A percentile compares a stretch with the other conserved stretches of the same genome.
phyloP scores from a whole-genome alignment of 2,113 vertebrate species.

The Anarhynchus alexandrinus region DNA sequence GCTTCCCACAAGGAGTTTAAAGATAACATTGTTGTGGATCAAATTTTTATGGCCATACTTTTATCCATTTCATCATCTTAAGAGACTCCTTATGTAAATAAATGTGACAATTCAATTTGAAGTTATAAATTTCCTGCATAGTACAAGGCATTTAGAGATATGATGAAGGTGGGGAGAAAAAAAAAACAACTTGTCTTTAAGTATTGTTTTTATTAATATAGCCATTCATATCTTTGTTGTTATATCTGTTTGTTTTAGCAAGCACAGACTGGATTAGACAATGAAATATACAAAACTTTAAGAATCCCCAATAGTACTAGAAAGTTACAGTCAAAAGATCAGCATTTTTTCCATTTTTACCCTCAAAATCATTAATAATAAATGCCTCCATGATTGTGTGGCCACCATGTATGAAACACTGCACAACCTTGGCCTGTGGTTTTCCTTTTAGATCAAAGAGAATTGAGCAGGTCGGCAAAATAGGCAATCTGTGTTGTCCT shows the following conservation, averaged over 20 bases:
- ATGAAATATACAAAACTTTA: background rate
- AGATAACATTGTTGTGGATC: background rate
- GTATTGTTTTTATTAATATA: background rate
- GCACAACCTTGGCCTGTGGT: background rate
- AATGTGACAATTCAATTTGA: background rate
- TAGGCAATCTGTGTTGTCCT: background rate
- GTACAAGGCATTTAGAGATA: background rate
- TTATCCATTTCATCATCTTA: background rate
- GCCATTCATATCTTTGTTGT: background rate
- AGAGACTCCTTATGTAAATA: background rate
- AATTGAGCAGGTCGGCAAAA: background rate
- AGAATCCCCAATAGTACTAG: background rate
- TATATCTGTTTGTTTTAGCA: background rate
- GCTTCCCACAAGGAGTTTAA: background rate
- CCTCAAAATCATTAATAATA: background rate
- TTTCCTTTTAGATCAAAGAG: background rate
- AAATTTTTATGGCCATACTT: background rate
- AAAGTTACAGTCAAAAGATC: background rate
- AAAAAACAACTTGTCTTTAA: background rate
- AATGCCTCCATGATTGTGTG: background rate
- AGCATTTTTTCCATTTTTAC: background rate
- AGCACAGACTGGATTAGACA: background rate
- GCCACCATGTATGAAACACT: background rate
- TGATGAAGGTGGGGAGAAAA: rapidly evolving
- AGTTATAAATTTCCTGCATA: background rate